Evolutionary conservation across 1,140 invertebrate genomes (phyloP).

Genomic region (Stegodyphus dumicola): DNA sequence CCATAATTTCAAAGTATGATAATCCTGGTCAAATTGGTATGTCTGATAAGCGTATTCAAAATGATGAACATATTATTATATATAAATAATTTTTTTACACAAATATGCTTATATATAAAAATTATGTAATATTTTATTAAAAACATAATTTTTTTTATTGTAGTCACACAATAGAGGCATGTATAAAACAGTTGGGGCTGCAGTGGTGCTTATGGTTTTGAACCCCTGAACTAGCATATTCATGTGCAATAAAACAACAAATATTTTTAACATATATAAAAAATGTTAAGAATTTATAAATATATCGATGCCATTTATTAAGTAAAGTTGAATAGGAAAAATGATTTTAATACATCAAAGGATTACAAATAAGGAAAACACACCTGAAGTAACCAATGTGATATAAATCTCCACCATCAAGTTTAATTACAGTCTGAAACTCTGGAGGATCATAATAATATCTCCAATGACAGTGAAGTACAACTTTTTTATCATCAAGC

Average conservation of each 20-base stretch:
- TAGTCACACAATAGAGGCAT: no score
- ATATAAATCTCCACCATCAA: constrained; percentile 76
- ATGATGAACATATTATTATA: no score
- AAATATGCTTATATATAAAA: no score
- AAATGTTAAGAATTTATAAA: background rate
- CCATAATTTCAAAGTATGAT: no score
- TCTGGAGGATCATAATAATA: constrained; percentile 95
- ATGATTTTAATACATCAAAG: background rate
- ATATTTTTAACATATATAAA: background rate
- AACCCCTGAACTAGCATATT: no score
- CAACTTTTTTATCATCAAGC: constrained; percentile 71
- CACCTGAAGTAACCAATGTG: constrained; percentile 89
- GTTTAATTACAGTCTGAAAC: constrained; percentile 75
- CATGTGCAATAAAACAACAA: background rate
- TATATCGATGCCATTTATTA: background rate
- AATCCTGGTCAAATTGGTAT: no score
- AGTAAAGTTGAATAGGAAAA: background rate
- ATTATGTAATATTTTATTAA: no score
- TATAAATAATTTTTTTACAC: no score
- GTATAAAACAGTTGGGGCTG: no score
- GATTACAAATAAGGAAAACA: background rate
- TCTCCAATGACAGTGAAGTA: constrained; percentile 82
- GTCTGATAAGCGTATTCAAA: no score
- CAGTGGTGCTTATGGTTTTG: no score
- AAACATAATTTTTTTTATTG: no score